Conservation (phyloP, 2,888 invertebrate genomes). For the Lymantria monacha region DNA sequence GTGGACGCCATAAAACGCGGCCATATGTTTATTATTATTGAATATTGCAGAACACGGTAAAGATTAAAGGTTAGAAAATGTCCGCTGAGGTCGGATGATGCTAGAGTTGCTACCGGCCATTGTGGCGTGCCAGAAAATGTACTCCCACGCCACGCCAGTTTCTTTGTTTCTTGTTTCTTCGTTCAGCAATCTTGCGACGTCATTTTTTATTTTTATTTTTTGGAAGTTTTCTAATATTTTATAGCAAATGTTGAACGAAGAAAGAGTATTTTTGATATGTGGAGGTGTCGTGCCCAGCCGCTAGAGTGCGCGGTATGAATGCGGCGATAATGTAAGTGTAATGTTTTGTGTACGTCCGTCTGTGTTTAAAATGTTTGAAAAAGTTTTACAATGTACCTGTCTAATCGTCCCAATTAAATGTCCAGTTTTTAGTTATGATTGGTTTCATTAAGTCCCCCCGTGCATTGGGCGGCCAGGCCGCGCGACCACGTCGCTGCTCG, state of each 20-base stretch:
- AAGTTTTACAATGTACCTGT: constrained; percentile 51
- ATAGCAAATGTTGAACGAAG: constrained; percentile 60
- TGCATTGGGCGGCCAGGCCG: too few species aligned
- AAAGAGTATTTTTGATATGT: constrained; percentile 38
- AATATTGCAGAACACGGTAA: constrained; percentile 75
- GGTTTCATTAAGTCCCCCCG: too few species aligned
- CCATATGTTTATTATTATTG: constrained; percentile 68
- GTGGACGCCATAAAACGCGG: constrained; percentile 76
- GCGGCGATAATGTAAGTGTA: constrained; percentile 62
- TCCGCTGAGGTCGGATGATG: constrained; percentile 66
- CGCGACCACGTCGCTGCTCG: too few species aligned
- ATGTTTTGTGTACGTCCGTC: constrained; percentile 56
- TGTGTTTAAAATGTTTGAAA: constrained; percentile 50
- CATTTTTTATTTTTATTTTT: constrained; percentile 31
- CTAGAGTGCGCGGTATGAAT: constrained; percentile 40
- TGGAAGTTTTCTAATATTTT: constrained; percentile 47
- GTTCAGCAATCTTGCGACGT: constrained; percentile 59
- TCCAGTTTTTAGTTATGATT: constrained; percentile 29
- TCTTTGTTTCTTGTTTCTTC: too few species aligned
- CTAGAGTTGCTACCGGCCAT: constrained; percentile 40
- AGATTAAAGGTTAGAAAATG: constrained; percentile 78
- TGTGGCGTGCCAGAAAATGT: constrained; percentile 22
- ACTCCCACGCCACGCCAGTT: constrained; percentile 39
- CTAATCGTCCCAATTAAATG: constrained; percentile 56
- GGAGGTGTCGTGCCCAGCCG: constrained; percentile 37